These are phyloP conservation scores for Protophormia terraenovae DNA, from an alignment of 2,888 invertebrate species.

Conservation along the genomic window DNA sequence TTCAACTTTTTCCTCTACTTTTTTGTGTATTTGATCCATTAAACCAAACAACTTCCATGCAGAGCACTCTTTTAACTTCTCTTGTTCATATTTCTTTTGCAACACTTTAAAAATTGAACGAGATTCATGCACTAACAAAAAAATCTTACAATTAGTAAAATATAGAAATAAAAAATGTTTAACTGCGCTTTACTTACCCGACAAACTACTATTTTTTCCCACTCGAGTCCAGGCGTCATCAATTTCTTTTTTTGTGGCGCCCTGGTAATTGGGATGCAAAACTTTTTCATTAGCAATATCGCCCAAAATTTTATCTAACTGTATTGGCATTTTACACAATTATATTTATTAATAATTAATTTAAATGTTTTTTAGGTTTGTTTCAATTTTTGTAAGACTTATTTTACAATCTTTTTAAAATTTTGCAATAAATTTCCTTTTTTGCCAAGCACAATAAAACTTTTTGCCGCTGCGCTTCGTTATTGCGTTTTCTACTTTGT, in stretches of 20 bases:
- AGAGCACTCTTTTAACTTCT: conserved; percentile 76
- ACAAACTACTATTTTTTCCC: conserved; percentile 79
- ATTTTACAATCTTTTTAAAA: neutral
- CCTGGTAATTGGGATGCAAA: conserved; percentile 76
- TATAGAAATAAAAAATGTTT: neutral
- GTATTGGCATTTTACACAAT: conserved; percentile 77
- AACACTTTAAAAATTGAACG: conserved; percentile 80
- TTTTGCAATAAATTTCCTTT: conserved; percentile 32
- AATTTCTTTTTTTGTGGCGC: conserved; percentile 75
- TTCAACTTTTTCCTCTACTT: conserved; percentile 68
- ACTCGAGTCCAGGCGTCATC: conserved; percentile 80
- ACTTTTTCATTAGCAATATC: conserved; percentile 79
- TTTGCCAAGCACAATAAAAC: conserved; percentile 18
- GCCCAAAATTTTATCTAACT: conserved; percentile 78
- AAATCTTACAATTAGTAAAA: neutral
- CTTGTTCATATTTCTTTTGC: conserved; percentile 80
- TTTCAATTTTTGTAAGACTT: neutral
- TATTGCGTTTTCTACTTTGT: conserved; percentile 47
- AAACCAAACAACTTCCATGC: conserved; percentile 78
- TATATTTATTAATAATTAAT: conserved; percentile 8
- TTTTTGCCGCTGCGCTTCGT: conserved; percentile 57
- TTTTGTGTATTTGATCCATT: conserved; percentile 78
- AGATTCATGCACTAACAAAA: conserved; percentile 76
- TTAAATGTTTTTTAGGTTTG: neutral
- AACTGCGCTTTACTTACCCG: conserved; percentile 69